phyloP scores from a whole-genome alignment of 2,888 invertebrate genomes.

The Furcula furcula region DNA sequence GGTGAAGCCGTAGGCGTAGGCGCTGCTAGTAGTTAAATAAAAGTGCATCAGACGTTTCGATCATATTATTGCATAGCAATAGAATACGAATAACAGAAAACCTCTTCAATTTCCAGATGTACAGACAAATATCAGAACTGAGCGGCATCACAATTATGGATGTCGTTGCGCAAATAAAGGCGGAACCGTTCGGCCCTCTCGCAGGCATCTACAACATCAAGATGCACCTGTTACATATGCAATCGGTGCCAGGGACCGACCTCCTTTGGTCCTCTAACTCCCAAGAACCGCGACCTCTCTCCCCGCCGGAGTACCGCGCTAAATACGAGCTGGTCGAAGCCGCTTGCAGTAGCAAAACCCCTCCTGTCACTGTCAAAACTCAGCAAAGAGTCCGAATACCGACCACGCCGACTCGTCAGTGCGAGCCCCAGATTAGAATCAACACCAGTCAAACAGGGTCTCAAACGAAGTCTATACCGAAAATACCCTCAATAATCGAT shows the following conservation, averaged over 20 bases:
- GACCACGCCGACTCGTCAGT: neutral
- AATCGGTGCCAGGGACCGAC: conserved; percentile 44
- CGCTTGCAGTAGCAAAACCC: conserved; percentile 6
- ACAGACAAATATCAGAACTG: conserved; percentile 74
- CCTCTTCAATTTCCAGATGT: conserved; percentile 62
- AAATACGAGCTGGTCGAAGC: conserved; percentile 12
- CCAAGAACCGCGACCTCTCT: conserved; percentile 45
- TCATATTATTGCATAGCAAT: no score
- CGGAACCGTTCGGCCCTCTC: conserved; percentile 79
- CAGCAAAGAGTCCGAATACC: conserved; percentile 11
- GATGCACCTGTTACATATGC: conserved; percentile 56
- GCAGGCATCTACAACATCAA: conserved; percentile 85
- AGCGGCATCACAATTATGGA: conserved; percentile 61
- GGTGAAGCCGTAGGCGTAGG: no score
- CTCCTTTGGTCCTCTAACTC: conserved; percentile 54
- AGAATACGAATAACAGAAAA: no score
- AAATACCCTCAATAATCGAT: conserved; percentile 4
- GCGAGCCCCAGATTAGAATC: conserved; percentile 4
- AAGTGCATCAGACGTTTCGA: no score
- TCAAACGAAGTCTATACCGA: conserved; percentile 6
- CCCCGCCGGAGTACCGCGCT: conserved; percentile 53
- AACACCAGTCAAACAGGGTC: conserved; percentile 4
- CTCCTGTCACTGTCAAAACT: neutral
- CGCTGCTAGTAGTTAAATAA: no score
- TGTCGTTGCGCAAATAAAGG: conserved; percentile 71